These are phyloP conservation scores for Hydrozoanthus tunicans DNA, from an alignment of 64 coral and sea anemone species.

Conservation along the genomic window DNA sequence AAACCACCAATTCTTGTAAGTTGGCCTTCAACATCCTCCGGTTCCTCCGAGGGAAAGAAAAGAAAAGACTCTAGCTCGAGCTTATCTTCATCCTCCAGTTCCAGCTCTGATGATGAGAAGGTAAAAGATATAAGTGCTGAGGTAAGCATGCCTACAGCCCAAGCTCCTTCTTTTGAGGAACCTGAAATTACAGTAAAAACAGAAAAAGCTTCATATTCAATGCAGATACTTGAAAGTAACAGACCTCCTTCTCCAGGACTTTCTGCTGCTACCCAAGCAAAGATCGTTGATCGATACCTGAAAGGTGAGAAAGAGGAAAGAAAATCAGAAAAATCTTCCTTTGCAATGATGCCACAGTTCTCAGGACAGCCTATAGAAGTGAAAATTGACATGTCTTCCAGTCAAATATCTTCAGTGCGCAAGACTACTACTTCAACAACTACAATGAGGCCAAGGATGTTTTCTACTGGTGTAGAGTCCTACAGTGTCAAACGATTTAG, in stretches of 20 bases:
- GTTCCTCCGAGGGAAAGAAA: slow-evolving; percentile 7
- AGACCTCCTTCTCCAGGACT: slow-evolving; percentile 18
- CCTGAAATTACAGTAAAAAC: background rate
- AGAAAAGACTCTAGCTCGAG: background rate
- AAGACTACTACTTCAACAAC: background rate
- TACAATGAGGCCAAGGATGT: background rate
- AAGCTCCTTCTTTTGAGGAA: background rate
- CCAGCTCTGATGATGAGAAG: slow-evolving; percentile 19
- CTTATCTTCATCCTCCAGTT: slow-evolving; percentile 17
- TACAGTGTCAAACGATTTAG: slow-evolving; percentile 34
- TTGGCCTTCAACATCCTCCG: slow-evolving; percentile 24
- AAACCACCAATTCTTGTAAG: background rate
- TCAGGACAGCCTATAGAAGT: slow-evolving; percentile 4
- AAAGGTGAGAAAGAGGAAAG: background rate
- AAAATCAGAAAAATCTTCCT: slow-evolving; percentile 13
- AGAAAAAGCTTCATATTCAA: background rate
- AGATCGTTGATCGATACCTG: slow-evolving; percentile 32
- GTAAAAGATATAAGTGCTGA: background rate
- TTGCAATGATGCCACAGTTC: background rate
- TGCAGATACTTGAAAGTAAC: background rate
- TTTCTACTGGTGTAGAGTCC: slow-evolving; percentile 46
- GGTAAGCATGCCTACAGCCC: background rate
- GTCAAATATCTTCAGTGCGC: background rate
- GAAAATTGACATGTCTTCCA: slow-evolving; percentile 5
- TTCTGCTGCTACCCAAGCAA: slow-evolving; percentile 24